Percentiles rank a stretch among this genome's conserved stretches.
phyloP scores from a whole-genome alignment of 1,140 invertebrate genomes.

The Bombus breviceps region DNA sequence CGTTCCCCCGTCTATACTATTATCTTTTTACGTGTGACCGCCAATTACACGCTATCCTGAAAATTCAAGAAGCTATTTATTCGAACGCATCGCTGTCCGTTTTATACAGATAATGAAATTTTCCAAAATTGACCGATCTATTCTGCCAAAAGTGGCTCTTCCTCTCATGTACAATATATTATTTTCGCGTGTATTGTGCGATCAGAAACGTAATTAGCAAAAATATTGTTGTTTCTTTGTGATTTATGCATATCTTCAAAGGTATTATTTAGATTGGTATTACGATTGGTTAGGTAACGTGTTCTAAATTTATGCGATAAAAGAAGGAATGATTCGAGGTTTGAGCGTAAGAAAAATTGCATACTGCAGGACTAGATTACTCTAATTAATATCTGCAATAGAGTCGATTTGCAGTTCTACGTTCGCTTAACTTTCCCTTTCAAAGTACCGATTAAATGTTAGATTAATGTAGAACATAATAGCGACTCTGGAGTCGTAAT shows the following conservation, averaged over 20 bases:
- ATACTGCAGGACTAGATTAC: background rate
- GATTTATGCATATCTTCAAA: background rate
- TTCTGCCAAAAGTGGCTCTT: background rate
- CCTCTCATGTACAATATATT: background rate
- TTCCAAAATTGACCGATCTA: background rate
- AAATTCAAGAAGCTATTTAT: conserved; percentile 13
- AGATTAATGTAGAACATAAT: background rate
- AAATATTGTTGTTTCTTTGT: background rate
- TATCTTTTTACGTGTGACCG: conserved; percentile 13
- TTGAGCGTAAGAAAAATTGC: background rate
- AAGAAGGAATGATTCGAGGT: background rate
- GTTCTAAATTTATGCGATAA: background rate
- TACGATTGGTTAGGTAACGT: background rate
- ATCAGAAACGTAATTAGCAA: background rate
- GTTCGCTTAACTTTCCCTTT: background rate
- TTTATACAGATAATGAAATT: background rate
- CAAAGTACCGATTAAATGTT: background rate
- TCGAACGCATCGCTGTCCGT: background rate
- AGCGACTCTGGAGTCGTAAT: background rate
- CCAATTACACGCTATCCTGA: background rate
- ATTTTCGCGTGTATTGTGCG: background rate
- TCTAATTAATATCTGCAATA: background rate
- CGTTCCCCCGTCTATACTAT: background rate
- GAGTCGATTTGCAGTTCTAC: background rate
- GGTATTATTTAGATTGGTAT: background rate